A percentile compares a stretch with the other conserved stretches of the same genome.
phyloP scores from a whole-genome alignment of 2,888 invertebrate genomes.

The Eupeodes latifasciatus region DNA sequence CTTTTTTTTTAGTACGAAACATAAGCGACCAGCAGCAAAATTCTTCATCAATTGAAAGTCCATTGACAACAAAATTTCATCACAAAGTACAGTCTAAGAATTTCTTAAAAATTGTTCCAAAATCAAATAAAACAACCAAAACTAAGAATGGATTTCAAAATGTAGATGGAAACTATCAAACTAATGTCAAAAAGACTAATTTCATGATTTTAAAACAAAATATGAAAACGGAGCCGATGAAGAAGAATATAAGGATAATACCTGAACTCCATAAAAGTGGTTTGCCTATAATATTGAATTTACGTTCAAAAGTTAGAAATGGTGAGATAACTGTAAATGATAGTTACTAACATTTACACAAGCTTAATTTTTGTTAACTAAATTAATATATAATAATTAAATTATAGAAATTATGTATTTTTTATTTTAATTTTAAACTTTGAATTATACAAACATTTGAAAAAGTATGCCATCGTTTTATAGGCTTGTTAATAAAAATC shows the following conservation, averaged over 20 bases:
- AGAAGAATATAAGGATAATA: background rate
- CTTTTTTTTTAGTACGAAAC: background rate
- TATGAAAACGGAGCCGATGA: background rate
- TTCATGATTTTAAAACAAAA: background rate
- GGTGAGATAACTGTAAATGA: background rate
- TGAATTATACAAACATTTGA: background rate
- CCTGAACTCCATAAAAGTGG: background rate
- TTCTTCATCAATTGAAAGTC: background rate
- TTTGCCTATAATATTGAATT: constrained; percentile 15
- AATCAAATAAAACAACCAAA: background rate
- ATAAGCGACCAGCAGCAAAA: no score
- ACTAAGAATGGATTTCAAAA: background rate
- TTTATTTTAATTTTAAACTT: background rate
- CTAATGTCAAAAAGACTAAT: background rate
- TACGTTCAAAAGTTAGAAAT: constrained; percentile 33
- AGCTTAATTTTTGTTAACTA: no score
- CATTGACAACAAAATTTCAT: background rate
- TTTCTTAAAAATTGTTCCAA: background rate
- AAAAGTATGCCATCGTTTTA: background rate
- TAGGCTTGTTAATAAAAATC: constrained; percentile 34
- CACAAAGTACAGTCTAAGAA: background rate
- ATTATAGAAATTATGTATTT: no score
- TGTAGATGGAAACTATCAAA: background rate
- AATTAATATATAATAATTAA: no score
- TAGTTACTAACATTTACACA: background rate